Evolutionary conservation across 1,140 invertebrate genomes (phyloP).

Genomic region (Alviniconcha marisindica): DNA sequence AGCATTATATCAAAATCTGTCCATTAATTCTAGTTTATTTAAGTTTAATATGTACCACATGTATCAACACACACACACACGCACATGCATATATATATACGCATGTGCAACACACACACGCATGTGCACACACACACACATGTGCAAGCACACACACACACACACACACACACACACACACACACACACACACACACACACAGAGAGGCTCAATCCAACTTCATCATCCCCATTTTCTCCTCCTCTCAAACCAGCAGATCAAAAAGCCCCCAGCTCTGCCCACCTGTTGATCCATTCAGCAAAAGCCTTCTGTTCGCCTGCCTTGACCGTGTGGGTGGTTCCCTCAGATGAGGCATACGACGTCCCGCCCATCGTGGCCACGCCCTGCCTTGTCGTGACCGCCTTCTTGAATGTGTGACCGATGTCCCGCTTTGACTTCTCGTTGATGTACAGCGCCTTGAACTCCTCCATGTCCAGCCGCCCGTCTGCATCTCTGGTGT

Average conservation of each 20-base stretch:
- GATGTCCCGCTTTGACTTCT: slow-evolving; percentile 91
- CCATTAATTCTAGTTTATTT: too few species aligned
- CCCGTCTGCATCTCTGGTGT: slow-evolving; percentile 81
- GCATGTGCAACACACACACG: too few species aligned
- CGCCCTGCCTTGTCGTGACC: slow-evolving; percentile 94
- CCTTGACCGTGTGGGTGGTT: slow-evolving; percentile 84
- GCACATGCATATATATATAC: too few species aligned
- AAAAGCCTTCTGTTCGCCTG: slow-evolving; percentile 99
- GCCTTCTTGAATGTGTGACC: slow-evolving; percentile 93
- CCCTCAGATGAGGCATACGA: slow-evolving; percentile 94
- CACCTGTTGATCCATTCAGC: slow-evolving; percentile 98
- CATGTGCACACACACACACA: too few species aligned
- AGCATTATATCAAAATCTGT: too few species aligned
- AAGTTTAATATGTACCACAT: too few species aligned
- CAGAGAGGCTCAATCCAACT: neutral
- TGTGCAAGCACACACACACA: too few species aligned
- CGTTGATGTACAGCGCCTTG: slow-evolving; percentile 89
- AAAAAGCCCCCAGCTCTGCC: neutral
- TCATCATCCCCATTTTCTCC: too few species aligned
- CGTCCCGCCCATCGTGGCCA: slow-evolving; percentile 94
- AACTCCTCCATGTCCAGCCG: slow-evolving; percentile 91
- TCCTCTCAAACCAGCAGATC: too few species aligned
- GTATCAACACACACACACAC: too few species aligned
- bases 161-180: neutral
- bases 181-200: neutral